A percentile compares a stretch with the other conserved stretches of the same genome.
These are phyloP conservation scores for Harpalus rufipes DNA, from an alignment of 2,888 invertebrate species.

Conservation along the genomic window DNA sequence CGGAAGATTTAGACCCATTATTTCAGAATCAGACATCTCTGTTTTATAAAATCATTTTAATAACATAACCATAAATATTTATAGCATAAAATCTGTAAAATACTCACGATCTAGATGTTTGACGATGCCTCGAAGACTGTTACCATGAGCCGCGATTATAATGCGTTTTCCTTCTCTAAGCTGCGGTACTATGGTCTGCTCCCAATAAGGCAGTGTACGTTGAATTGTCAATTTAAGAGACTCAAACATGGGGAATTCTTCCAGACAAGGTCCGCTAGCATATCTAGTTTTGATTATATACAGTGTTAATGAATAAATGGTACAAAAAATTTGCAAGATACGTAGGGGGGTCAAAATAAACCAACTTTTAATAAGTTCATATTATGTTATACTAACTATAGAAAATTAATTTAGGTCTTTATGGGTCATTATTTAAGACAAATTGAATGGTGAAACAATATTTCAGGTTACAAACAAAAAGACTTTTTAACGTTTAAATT, in stretches of 20 bases:
- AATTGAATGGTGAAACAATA: too few species aligned
- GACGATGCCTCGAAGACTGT: slow-evolving; percentile 92
- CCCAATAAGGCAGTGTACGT: slow-evolving; percentile 93
- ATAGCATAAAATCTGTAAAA: too few species aligned
- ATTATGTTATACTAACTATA: too few species aligned
- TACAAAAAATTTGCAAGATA: too few species aligned
- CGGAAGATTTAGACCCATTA: slow-evolving; percentile 87
- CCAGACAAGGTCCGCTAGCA: slow-evolving; percentile 84
- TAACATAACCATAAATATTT: too few species aligned
- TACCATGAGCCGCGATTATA: slow-evolving; percentile 93
- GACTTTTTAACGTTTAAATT: too few species aligned
- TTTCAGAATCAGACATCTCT: slow-evolving; percentile 85
- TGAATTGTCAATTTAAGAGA: slow-evolving; percentile 91
- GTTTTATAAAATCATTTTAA: slow-evolving; percentile 24
- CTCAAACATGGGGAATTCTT: slow-evolving; percentile 91
- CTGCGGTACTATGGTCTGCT: slow-evolving; percentile 90
- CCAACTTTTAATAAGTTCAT: too few species aligned
- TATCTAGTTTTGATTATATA: slow-evolving; percentile 73
- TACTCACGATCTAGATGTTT: slow-evolving; percentile 88
- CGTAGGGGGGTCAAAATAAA: too few species aligned
- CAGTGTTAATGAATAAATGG: too few species aligned
- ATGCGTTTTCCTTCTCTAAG: slow-evolving; percentile 90
- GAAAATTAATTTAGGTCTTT: too few species aligned
- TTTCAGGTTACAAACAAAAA: too few species aligned
- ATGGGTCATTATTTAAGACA: too few species aligned